Conservation (phyloP, 2,797 vertebrate species). For the Helicolenus hilgendorfi region DNA sequence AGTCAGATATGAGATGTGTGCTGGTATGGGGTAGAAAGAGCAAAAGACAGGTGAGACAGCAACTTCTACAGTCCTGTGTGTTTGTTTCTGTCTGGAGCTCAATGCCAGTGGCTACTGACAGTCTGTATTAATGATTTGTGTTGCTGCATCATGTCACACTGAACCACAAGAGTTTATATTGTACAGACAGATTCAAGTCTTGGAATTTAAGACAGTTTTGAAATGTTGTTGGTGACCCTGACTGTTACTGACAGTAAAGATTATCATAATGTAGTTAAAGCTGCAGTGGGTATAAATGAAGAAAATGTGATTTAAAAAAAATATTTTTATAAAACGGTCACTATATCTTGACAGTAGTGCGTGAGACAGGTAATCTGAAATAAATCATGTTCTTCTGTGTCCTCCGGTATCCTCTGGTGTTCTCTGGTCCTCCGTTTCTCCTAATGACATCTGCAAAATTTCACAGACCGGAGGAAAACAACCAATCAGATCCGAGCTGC, state of each 20-base stretch:
- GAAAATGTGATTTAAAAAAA: too few relatives aligned
- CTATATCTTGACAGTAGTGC: too few relatives aligned
- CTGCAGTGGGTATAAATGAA: neutral
- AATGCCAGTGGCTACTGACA: conserved; percentile 5
- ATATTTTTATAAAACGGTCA: too few relatives aligned
- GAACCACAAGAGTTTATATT: conserved; percentile 6
- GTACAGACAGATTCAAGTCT: neutral
- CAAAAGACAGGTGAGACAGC: conserved; percentile 3
- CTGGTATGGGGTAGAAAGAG: neutral
- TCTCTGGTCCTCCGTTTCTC: too few relatives aligned
- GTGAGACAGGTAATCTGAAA: too few relatives aligned
- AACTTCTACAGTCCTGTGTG: neutral
- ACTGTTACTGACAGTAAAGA: conserved; percentile 8
- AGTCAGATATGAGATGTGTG: neutral
- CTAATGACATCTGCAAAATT: too few relatives aligned
- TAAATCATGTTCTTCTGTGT: too few relatives aligned
- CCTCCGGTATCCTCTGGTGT: too few relatives aligned
- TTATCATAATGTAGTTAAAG: neutral
- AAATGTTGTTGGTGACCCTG: neutral
- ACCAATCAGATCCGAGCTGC: too few relatives aligned
- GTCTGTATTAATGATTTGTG: conserved; percentile 20
- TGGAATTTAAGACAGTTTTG: conserved; percentile 7
- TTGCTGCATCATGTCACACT: neutral
- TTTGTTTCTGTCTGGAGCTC: conserved; percentile 11
- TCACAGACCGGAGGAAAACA: too few relatives aligned